phyloP scores from a whole-genome alignment of 2,797 vertebrate genomes.

The Esox masquinongy region DNA sequence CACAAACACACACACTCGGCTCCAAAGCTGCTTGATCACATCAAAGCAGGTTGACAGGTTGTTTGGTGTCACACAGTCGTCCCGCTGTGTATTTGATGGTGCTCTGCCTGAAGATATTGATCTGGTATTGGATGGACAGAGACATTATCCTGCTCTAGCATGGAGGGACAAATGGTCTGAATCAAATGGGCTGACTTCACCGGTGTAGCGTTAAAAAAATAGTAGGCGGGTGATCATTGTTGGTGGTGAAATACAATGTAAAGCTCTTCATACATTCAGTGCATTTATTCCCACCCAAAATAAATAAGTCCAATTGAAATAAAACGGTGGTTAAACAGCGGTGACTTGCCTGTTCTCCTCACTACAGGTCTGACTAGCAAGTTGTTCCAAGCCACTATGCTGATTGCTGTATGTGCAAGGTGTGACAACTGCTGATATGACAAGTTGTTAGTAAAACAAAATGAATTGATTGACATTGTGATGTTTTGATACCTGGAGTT shows the following conservation, averaged over 20 bases:
- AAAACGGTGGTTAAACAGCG: too few species aligned
- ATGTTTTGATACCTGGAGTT: too few species aligned
- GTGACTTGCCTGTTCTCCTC: not conserved
- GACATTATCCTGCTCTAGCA: not conserved
- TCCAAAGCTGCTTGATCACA: not conserved
- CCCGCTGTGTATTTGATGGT: not conserved
- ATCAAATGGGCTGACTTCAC: not conserved
- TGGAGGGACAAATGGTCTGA: not conserved
- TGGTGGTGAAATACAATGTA: too few species aligned
- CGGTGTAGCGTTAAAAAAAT: not conserved
- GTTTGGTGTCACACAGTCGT: not conserved
- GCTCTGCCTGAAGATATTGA: not conserved
- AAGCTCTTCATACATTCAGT: too few species aligned
- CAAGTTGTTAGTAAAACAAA: not conserved
- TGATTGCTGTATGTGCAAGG: too few species aligned
- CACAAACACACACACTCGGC: conserved; percentile 15
- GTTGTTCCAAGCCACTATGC: too few species aligned
- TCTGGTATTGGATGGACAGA: not conserved
- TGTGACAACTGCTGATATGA: too few species aligned
- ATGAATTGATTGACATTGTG: not conserved
- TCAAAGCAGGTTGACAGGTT: not conserved
- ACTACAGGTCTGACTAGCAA: not conserved
- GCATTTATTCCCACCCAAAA: too few species aligned
- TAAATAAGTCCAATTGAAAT: too few species aligned
- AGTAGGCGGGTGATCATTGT: too few species aligned